These are phyloP conservation scores for Heliconius melpomene DNA, from an alignment of 1,140 invertebrate species.

Conservation along the genomic window DNA sequence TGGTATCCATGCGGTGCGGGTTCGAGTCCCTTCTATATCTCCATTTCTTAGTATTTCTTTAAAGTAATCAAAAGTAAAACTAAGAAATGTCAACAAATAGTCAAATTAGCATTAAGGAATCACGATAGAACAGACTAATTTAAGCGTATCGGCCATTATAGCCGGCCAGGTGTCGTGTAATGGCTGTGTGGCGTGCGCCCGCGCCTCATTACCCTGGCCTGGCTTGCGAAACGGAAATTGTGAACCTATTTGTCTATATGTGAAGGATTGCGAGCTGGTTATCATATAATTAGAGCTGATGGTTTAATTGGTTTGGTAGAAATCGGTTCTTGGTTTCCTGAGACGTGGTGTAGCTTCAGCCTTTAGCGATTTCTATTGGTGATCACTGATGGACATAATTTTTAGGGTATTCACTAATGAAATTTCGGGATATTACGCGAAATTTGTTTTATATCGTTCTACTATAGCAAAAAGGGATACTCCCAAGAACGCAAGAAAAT, in stretches of 20 bases:
- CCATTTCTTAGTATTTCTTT: background rate
- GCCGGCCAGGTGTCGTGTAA: slow-evolving; percentile 40
- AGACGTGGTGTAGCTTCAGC: too few species aligned
- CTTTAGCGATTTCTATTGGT: too few species aligned
- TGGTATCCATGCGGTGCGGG: too few species aligned
- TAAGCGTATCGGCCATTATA: slow-evolving; percentile 36
- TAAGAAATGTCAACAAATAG: slow-evolving; percentile 20
- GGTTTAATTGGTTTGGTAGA: background rate
- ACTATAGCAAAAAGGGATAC: too few species aligned
- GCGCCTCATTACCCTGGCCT: slow-evolving; percentile 40
- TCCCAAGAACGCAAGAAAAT: too few species aligned
- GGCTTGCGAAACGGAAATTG: slow-evolving; percentile 28
- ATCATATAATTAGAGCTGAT: background rate
- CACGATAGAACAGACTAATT: slow-evolving; percentile 28
- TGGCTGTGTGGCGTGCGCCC: slow-evolving; percentile 39
- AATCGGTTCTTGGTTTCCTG: too few species aligned
- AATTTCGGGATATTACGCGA: too few species aligned
- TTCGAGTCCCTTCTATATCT: too few species aligned
- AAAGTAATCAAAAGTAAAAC: background rate
- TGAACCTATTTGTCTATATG: slow-evolving; percentile 21
- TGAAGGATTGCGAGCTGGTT: background rate
- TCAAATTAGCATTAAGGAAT: slow-evolving; percentile 30
- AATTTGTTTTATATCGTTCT: too few species aligned
- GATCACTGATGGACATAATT: too few species aligned
- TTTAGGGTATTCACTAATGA: too few species aligned